A percentile compares a stretch with the other conserved stretches of the same genome.
These are phyloP conservation scores for Dinothrombium tinctorium DNA, from an alignment of 1,140 invertebrate species.

Conservation along the genomic window DNA sequence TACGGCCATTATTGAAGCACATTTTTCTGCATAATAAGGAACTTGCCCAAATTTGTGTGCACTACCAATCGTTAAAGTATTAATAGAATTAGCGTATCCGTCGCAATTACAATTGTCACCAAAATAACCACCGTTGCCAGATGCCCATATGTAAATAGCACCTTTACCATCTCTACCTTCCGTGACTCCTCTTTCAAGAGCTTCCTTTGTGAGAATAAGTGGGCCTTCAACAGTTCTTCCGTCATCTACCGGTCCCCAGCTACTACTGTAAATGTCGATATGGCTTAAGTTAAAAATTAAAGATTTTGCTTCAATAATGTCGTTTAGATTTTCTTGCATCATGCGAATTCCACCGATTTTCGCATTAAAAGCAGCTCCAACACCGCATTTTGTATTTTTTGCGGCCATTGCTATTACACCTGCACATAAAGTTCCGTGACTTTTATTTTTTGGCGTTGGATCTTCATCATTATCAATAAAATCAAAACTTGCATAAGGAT, in stretches of 20 bases:
- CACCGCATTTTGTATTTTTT: conserved; percentile 74
- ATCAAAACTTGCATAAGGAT: conserved; percentile 77
- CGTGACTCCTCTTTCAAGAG: conserved; percentile 42
- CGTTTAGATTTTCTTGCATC: conserved; percentile 86
- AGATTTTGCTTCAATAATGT: conserved; percentile 76
- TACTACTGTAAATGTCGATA: conserved; percentile 85
- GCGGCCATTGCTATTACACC: conserved; percentile 81
- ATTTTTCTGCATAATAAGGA: conserved; percentile 71
- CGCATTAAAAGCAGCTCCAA: conserved; percentile 77
- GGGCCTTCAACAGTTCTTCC: conserved; percentile 68
- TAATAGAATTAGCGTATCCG: conserved; percentile 61
- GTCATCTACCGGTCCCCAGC: conserved; percentile 63
- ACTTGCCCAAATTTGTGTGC: conserved; percentile 39
- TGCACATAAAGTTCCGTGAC: conserved; percentile 67
- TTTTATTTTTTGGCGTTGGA: conserved; percentile 23
- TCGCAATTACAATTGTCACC: conserved; percentile 75
- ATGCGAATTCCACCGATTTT: conserved; percentile 77
- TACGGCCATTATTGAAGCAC: conserved; percentile 59
- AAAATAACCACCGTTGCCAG: conserved; percentile 61
- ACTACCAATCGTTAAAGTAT: conserved; percentile 65
- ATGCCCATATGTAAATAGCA: conserved; percentile 71
- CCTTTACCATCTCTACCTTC: conserved; percentile 61
- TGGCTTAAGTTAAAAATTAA: conserved; percentile 72
- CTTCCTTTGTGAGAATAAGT: conserved; percentile 44
- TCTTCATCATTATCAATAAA: conserved; percentile 60